A percentile compares a stretch with the other conserved stretches of the same genome.
Conservation (phyloP, 2,888 invertebrate genomes). For the Catonia carolina region DNA sequence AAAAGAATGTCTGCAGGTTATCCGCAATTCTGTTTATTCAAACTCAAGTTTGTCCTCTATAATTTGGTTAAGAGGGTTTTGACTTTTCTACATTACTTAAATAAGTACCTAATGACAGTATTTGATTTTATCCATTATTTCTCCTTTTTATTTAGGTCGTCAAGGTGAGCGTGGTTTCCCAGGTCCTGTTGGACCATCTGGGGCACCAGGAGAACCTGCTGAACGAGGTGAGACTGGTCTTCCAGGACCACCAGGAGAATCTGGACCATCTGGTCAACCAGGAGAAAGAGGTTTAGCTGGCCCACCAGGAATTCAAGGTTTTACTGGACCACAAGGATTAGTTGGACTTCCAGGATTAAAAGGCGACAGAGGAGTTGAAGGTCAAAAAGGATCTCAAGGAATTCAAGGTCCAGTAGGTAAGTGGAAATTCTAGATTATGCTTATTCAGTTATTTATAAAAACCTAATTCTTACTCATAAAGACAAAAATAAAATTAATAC, state of each 20-base stretch:
- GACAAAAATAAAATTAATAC: too few species aligned
- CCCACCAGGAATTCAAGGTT: constrained; percentile 62
- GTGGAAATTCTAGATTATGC: constrained; percentile 6
- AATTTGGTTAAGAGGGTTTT: too few species aligned
- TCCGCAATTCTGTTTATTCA: too few species aligned
- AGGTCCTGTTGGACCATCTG: constrained; percentile 66
- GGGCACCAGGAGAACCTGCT: constrained; percentile 74
- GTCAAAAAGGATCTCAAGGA: constrained; percentile 69
- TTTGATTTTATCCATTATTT: too few species aligned
- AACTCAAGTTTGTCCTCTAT: too few species aligned
- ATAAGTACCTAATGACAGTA: too few species aligned
- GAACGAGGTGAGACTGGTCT: constrained; percentile 71
- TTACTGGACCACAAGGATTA: constrained; percentile 60
- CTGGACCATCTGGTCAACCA: constrained; percentile 42
- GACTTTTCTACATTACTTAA: too few species aligned
- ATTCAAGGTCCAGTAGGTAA: constrained; percentile 53
- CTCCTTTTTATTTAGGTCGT: constrained; percentile 49
- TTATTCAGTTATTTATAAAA: neutral
- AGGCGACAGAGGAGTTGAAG: constrained; percentile 64
- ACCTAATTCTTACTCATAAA: too few species aligned
- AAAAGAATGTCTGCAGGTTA: too few species aligned
- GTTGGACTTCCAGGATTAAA: constrained; percentile 64
- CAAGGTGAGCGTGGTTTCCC: constrained; percentile 71
- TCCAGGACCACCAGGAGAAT: constrained; percentile 61
- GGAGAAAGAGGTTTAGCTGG: constrained; percentile 43